Conservation (phyloP, 2,888 invertebrate species). For the Phanerotoma sp. region DNA sequence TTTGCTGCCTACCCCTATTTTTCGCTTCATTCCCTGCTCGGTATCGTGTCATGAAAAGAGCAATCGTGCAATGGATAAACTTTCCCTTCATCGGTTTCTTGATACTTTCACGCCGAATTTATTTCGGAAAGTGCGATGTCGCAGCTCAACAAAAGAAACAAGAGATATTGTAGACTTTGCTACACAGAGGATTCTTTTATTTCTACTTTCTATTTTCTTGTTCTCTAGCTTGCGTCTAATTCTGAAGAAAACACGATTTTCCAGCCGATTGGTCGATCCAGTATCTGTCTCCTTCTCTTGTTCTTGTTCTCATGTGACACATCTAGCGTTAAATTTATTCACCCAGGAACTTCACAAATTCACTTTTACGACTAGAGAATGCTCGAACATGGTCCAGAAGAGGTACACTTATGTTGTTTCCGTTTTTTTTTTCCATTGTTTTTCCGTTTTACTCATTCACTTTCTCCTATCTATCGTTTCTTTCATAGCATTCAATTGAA, state of each 20-base stretch:
- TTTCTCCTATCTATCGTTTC: too few relatives aligned
- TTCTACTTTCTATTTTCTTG: constrained; percentile 17
- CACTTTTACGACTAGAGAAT: constrained; percentile 5
- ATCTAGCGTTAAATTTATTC: constrained; percentile 14
- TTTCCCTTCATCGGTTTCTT: not conserved
- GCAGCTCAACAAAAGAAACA: constrained; percentile 8
- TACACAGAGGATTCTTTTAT: constrained; percentile 2
- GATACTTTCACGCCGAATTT: constrained; percentile 26
- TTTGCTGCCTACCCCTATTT: not conserved
- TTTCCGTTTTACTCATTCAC: not conserved
- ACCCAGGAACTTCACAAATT: constrained; percentile 3
- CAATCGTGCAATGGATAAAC: constrained; percentile 14
- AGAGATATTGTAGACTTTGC: constrained; percentile 8
- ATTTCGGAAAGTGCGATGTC: constrained; percentile 21
- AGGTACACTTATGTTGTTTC: too few relatives aligned
- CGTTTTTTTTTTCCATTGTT: not conserved
- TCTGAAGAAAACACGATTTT: constrained; percentile 49
- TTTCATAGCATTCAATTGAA: too few relatives aligned
- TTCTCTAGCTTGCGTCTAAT: constrained; percentile 32
- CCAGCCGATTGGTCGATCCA: constrained; percentile 38
- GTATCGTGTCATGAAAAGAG: constrained; percentile 1
- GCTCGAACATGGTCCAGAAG: not conserved
- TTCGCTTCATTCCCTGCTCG: not conserved
- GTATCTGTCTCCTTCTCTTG: constrained; percentile 8
- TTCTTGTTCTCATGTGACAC: constrained; percentile 2